These are phyloP conservation scores for Lepidurus apus DNA, from an alignment of 1,140 invertebrate genomes.

Conservation along the genomic window DNA sequence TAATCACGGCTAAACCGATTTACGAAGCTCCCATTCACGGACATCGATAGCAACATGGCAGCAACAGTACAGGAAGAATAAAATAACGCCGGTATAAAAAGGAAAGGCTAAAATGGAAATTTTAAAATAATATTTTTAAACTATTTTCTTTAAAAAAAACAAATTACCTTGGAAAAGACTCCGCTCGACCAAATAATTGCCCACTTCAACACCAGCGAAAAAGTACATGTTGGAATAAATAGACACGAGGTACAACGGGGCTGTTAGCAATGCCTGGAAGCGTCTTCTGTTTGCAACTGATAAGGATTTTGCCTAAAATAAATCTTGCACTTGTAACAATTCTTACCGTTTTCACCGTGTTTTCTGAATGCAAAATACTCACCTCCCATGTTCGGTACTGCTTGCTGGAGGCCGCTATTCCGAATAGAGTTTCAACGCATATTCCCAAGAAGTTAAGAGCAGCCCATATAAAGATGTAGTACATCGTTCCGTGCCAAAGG, in stretches of 20 bases:
- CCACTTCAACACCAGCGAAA: slow-evolving; percentile 66
- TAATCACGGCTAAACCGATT: not conserved
- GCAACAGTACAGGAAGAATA: slow-evolving; percentile 50
- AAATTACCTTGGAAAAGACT: slow-evolving; percentile 47
- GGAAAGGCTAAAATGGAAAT: slow-evolving; percentile 45
- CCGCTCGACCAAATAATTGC: slow-evolving; percentile 55
- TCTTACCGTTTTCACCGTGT: slow-evolving; percentile 41
- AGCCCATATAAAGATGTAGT: slow-evolving; percentile 76
- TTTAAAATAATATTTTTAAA: slow-evolving; percentile 32
- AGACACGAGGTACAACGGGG: slow-evolving; percentile 67
- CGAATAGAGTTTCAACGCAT: slow-evolving; percentile 59
- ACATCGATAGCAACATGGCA: slow-evolving; percentile 48
- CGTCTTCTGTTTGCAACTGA: slow-evolving; percentile 47
- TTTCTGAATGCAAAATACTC: slow-evolving; percentile 40
- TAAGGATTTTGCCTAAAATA: slow-evolving; percentile 38
- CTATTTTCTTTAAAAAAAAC: slow-evolving; percentile 36
- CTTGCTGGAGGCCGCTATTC: slow-evolving; percentile 43
- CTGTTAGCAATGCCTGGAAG: slow-evolving; percentile 58
- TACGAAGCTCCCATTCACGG: slow-evolving; percentile 7
- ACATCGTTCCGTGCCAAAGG: slow-evolving; percentile 79
- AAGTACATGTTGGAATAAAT: slow-evolving; percentile 81
- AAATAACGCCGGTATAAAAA: slow-evolving; percentile 39
- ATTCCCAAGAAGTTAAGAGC: slow-evolving; percentile 73
- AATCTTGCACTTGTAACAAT: not conserved
- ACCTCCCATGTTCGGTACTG: slow-evolving; percentile 38